Evolutionary conservation across 2,113 vertebrate species (phyloP).

Genomic region (Gymnocephalus cernua): DNA sequence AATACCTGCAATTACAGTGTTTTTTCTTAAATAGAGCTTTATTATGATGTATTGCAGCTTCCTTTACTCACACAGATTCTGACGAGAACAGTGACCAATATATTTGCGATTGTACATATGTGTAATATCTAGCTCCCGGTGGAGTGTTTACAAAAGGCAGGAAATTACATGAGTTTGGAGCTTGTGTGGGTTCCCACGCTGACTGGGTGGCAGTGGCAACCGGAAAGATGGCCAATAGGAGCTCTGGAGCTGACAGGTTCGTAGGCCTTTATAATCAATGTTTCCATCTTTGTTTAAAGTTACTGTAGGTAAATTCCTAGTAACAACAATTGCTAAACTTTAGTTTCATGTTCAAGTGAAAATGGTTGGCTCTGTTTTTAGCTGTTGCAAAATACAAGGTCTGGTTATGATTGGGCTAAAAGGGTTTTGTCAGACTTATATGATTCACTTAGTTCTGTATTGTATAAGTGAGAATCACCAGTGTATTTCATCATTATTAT

Average conservation of each 20-base stretch:
- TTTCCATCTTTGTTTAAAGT: slow-evolving; percentile 14
- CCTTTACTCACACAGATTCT: slow-evolving; percentile 24
- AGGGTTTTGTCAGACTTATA: slow-evolving; percentile 9
- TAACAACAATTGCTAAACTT: background rate
- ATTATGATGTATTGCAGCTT: slow-evolving; percentile 19
- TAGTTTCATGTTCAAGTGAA: slow-evolving; percentile 16
- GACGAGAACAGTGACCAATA: slow-evolving; percentile 56
- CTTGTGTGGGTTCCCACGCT: slow-evolving; percentile 63
- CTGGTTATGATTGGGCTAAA: slow-evolving; percentile 12
- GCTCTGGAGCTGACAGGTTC: background rate
- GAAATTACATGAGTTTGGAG: slow-evolving; percentile 67
- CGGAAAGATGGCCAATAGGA: slow-evolving; percentile 28
- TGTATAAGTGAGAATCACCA: slow-evolving; percentile 36
- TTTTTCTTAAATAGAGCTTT: slow-evolving; percentile 12
- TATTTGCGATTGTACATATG: slow-evolving; percentile 67
- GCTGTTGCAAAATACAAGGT: slow-evolving; percentile 19
- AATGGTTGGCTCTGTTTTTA: background rate
- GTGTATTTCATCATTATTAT: slow-evolving; percentile 56
- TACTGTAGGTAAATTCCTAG: slow-evolving; percentile 29
- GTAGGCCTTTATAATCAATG: slow-evolving; percentile 10
- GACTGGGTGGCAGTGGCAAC: slow-evolving; percentile 54
- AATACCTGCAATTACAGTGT: slow-evolving; percentile 24
- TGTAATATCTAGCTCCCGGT: slow-evolving; percentile 61
- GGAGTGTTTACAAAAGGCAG: slow-evolving; percentile 74
- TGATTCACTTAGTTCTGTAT: slow-evolving; percentile 43